Base-by-base conservation (phyloP, 2,797 vertebrate genomes). In the Hemitrygon akajei region DNA sequence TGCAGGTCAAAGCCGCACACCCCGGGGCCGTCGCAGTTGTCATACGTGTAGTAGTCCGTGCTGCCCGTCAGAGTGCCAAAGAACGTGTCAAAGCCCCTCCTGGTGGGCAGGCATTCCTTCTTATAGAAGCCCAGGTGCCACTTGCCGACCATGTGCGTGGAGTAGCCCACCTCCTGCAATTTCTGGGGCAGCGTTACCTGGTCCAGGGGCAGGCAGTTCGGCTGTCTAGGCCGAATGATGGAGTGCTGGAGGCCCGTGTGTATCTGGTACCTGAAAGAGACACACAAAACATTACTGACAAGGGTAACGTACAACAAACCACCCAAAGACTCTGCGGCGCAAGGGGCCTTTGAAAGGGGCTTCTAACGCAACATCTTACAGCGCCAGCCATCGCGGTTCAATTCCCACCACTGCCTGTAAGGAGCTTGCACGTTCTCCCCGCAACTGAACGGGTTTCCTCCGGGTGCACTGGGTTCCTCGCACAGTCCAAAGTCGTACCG, bases 81-180 rank as follows among this genome's bases (percentile, higher is more conserved):
- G 96, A 99, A 99, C 63, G 98, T 98, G 96, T 99, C 97, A 0
- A 99, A 99, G 93, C 99, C 99, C 0, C 98, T 97, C 0, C 98
- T 98, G 0, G 98, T 99, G 80, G 99, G 99, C 94, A 99, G 95
- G 94, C 99, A 99, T 77, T 99, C 98, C 94, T 98, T 98, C 95
- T 98, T 98, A 95, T 99, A 99, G 96, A 99, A 99, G 75, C 99
- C 99, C 94, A 99, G 96, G 94, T 99, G 99, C 99, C 99, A 99
- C 94, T 99, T 99, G 93, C 99, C 99, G 16, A 99, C 98, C 99
- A 99, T 99, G 96, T 99, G 99, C 0, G 99, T 99, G 94, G 98
- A 97, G 95, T 99, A 99, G 82, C 99, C 98, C 0, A 97, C 97
- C 94, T 98, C 97, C 96, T 98, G 98, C 76, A 99, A 96, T 94